A percentile compares a stretch with the other conserved stretches of the same genome.
Conservation (phyloP, 1,140 invertebrate species). For the Pogonomyrmex barbatus region DNA sequence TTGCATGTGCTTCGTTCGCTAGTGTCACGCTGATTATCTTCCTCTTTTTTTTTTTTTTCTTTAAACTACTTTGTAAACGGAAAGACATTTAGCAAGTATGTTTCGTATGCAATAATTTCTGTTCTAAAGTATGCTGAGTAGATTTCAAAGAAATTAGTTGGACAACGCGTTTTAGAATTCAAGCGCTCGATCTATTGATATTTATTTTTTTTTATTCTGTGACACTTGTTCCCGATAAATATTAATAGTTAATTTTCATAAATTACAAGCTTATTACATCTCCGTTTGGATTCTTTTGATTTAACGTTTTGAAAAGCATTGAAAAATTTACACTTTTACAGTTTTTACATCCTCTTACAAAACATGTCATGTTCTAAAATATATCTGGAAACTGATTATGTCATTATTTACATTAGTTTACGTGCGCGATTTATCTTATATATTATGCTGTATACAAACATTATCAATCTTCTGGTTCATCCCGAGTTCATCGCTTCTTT, state of each 20-base stretch:
- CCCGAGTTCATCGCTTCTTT: not conserved
- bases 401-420: not conserved
- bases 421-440: not conserved
- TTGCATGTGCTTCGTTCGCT: conserved; percentile 5
- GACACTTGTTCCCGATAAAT: too few species aligned
- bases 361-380: not conserved
- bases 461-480: not conserved
- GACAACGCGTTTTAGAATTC: not conserved
- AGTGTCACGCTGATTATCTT: not conserved
- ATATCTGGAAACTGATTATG: conserved; percentile 2
- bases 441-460: not conserved
- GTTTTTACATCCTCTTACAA: not conserved
- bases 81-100: not conserved
- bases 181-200: not conserved
- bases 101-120: not conserved
- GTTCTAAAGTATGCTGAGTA: not conserved
- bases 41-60: too few species aligned
- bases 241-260: not conserved
- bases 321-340: not conserved
- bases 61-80: not conserved
- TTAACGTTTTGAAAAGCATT: not conserved
- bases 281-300: not conserved
- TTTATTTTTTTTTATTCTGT: not conserved
- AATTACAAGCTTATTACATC: not conserved
- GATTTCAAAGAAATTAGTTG: not conserved